These are phyloP conservation scores for Spialia ferax DNA, from an alignment of 2,888 invertebrate genomes.

Conservation along the genomic window DNA sequence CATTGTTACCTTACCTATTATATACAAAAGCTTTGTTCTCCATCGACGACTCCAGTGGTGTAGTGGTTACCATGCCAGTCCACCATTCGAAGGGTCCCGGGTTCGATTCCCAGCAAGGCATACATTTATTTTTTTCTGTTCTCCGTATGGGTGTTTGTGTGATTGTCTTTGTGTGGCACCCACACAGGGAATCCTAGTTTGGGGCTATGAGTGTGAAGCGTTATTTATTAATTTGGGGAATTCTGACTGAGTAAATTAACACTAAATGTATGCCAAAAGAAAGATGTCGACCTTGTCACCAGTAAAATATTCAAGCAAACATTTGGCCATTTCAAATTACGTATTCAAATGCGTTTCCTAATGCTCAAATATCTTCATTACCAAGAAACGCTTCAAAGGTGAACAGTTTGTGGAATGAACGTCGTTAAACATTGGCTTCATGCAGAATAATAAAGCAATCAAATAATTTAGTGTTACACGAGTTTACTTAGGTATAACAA, in stretches of 20 bases:
- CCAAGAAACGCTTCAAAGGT: slow-evolving; percentile 30
- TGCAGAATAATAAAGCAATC: slow-evolving; percentile 41
- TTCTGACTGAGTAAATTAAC: not conserved
- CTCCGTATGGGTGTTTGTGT: no score
- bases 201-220: no score
- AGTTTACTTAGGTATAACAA: not conserved
- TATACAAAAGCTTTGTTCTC: no score
- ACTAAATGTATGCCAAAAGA: not conserved
- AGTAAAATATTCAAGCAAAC: slow-evolving; percentile 8
- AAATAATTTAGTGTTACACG: slow-evolving; percentile 44
- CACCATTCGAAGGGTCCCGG: no score
- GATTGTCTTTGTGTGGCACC: no score
- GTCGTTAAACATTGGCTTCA: slow-evolving; percentile 12
- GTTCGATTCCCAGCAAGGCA: no score
- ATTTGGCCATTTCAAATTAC: slow-evolving; percentile 22
- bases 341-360: slow-evolving; percentile 27
- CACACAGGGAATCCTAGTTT: no score
- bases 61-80: no score
- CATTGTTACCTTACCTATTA: no score
- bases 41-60: no score
- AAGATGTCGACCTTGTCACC: not conserved
- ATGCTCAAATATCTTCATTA: slow-evolving; percentile 25
- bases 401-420: slow-evolving; percentile 18
- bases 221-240: no score
- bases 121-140: no score